Percentiles rank a stretch among this genome's conserved stretches.
Evolutionary conservation across 1,140 invertebrate species (phyloP).

Genomic region (Diabrotica undecimpunctata): DNA sequence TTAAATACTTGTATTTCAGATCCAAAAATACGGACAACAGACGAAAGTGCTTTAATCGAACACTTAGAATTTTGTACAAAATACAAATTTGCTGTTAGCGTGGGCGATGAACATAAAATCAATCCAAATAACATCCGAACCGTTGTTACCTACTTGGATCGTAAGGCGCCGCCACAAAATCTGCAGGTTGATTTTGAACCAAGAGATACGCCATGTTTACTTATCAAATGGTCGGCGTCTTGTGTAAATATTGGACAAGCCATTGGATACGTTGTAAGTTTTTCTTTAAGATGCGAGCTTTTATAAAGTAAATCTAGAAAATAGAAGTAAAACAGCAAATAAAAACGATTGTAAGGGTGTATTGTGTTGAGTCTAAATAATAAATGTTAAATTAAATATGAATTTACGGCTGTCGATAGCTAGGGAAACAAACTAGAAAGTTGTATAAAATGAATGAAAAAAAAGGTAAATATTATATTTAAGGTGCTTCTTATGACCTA

Average conservation of each 20-base stretch:
- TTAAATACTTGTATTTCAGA: constrained; percentile 21
- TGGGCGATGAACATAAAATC: constrained; percentile 20
- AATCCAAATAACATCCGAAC: constrained; percentile 29
- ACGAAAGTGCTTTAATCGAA: constrained; percentile 19
- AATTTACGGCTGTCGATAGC: no score
- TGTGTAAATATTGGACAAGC: constrained; percentile 34
- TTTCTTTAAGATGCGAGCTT: not conserved
- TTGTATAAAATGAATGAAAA: no score
- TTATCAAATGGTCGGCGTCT: constrained; percentile 38
- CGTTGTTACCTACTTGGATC: constrained; percentile 29
- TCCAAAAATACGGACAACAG: constrained; percentile 27
- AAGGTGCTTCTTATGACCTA: no score
- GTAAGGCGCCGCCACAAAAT: constrained; percentile 25
- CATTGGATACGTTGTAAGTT: constrained; percentile 37
- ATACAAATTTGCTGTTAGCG: constrained; percentile 31
- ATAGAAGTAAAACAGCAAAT: no score
- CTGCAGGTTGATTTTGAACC: constrained; percentile 33
- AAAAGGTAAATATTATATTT: no score
- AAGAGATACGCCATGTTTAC: constrained; percentile 28
- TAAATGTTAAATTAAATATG: no score
- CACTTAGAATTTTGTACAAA: constrained; percentile 32
- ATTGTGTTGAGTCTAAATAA: no score
- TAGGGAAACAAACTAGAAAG: no score
- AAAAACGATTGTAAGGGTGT: no score
- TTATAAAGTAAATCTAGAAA: no score